These are phyloP conservation scores for Thunnus thynnus DNA, from an alignment of 2,113 vertebrate species.

Conservation along the genomic window DNA sequence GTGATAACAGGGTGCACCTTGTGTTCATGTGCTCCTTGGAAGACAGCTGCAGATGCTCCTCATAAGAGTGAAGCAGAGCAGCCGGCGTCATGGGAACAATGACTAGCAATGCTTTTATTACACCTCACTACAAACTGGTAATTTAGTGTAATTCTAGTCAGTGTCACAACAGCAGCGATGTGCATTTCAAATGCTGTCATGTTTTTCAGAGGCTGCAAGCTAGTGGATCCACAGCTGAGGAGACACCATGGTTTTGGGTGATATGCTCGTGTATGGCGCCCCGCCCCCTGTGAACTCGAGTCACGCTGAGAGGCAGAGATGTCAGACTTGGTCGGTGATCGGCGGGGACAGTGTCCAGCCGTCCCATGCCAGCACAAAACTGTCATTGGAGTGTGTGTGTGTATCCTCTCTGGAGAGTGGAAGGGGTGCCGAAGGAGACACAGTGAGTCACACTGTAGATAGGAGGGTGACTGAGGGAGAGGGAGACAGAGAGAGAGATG, in stretches of 20 bases:
- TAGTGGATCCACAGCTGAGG: conserved; percentile 3
- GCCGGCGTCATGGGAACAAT: conserved; percentile 56
- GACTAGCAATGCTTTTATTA: conserved; percentile 55
- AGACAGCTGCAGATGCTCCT: conserved; percentile 50
- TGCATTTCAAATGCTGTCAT: conserved; percentile 65
- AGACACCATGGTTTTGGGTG: conserved; percentile 19
- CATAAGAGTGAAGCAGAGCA: conserved; percentile 11
- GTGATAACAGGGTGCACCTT: conserved; percentile 62
- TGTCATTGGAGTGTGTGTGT: conserved; percentile 23
- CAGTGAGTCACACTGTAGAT: conserved; percentile 59
- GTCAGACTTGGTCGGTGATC: conserved; percentile 52
- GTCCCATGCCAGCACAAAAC: conserved; percentile 51
- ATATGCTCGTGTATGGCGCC: background rate
- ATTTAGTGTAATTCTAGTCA: conserved; percentile 70
- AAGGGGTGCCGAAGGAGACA: conserved; percentile 26
- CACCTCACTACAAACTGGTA: conserved; percentile 60
- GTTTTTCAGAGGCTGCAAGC: conserved; percentile 28
- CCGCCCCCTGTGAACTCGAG: conserved; percentile 37
- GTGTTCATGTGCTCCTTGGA: conserved; percentile 13
- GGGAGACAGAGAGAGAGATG: conserved; percentile 17
- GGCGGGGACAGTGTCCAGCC: conserved; percentile 58
- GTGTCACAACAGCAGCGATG: conserved; percentile 67
- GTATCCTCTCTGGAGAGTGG: conserved; percentile 24
- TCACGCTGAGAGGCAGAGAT: conserved; percentile 58
- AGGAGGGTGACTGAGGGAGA: conserved; percentile 16